Base-by-base conservation (phyloP, 2,797 vertebrate species). In the Babyrousa celebensis region DNA sequence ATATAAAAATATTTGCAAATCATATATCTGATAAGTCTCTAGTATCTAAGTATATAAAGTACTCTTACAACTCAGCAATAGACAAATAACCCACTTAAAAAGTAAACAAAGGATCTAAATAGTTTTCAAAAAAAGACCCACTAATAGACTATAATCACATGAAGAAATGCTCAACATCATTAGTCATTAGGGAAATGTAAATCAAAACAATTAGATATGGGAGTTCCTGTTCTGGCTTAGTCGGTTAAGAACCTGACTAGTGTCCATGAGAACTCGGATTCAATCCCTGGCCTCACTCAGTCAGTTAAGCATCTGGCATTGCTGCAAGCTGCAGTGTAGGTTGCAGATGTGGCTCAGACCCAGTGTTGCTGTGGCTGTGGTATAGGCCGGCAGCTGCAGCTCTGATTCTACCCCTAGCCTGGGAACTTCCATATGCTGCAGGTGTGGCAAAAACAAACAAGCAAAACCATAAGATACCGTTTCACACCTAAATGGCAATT, bases 101-200 rank as follows among this genome's bases (percentile, higher is more conserved):
- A 89, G 18, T 14, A 43, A 92, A 27, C 77, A 87, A 71, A 87
- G 15, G 18, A 89, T 86, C 68, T 68, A 18, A 95, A 79, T n/a
- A 93, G 48, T 95, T 75, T 89, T 92, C 63, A 58, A 77, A 89
- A 54, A 54, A 89, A 89, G n/a, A 83, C 83, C 58, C 17, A 82
- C 9, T 40, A 77, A 36, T 84, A 52, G 9, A 29, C 74, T 92
- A 21, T 48, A 58, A 71, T 15, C 14, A 86, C 63, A 68, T 56
- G 62, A 85, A 96, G 65, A 88, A 75, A 80, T 85, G 16, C 20
- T 65, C 40, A 74, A n/a, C 60, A 80, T 82, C 29, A 3, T 67
- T 74, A 95, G 43, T 82, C 23, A 43, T 85, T 80, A 83, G 52
- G 1, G 29, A 91, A 90, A 91, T 48, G 29, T 43, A 84, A 75